Conservation (phyloP, 2,797 vertebrate species). For the Eulemur rubriventer region DNA sequence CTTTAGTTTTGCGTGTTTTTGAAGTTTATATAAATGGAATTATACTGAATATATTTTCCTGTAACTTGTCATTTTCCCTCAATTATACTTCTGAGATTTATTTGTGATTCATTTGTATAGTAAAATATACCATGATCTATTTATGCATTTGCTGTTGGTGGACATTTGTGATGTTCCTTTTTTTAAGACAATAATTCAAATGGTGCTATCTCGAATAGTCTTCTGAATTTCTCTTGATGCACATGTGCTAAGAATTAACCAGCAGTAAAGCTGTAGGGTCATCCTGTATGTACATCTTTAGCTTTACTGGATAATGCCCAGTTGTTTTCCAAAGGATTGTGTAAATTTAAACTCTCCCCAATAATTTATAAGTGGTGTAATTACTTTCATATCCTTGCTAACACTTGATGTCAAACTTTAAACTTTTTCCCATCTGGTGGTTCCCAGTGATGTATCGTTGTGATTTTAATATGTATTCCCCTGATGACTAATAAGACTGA, state of each 20-base stretch:
- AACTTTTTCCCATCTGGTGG: background rate
- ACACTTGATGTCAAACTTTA: background rate
- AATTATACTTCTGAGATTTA: background rate
- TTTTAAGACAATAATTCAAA: background rate
- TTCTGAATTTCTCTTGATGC: background rate
- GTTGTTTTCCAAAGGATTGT: background rate
- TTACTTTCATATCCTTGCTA: background rate
- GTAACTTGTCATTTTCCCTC: background rate
- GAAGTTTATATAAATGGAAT: background rate
- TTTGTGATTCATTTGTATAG: background rate
- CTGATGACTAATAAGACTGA: background rate
- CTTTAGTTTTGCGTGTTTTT: background rate
- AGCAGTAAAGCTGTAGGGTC: background rate
- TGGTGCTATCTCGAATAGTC: background rate
- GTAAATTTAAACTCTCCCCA: background rate
- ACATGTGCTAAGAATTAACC: background rate
- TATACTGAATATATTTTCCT: background rate
- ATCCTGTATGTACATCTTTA: too few relatives aligned
- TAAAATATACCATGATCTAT: background rate
- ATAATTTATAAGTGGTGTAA: background rate
- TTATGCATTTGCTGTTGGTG: background rate
- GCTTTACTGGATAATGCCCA: background rate
- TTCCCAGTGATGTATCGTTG: background rate
- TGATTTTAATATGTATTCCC: slow-evolving; percentile 6
- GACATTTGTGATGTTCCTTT: background rate